phyloP scores from a whole-genome alignment of 2,888 invertebrate species.

The Cerastis rubricosa region DNA sequence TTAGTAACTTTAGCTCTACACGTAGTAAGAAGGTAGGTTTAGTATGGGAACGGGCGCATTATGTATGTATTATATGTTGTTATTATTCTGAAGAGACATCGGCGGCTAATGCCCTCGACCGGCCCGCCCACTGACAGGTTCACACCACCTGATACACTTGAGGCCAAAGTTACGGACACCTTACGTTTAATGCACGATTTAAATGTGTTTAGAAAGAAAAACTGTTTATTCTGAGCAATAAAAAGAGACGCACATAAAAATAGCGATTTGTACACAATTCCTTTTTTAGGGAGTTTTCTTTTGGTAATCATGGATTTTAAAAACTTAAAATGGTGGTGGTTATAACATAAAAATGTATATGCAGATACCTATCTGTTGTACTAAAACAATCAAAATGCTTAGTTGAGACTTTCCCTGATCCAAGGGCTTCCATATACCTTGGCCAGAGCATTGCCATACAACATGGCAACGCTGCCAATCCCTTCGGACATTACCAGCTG shows the following conservation, averaged over 20 bases:
- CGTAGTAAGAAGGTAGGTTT: constrained; percentile 7
- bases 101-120: constrained; percentile 74
- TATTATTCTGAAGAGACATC: constrained; percentile 62
- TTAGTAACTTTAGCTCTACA: constrained; percentile 19
- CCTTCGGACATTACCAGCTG: too few relatives aligned
- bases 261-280: background rate
- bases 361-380: too few relatives aligned
- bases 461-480: too few relatives aligned
- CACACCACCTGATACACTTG: constrained; percentile 66
- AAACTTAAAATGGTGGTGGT: background rate
- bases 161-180: constrained; percentile 41
- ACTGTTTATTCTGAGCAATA: too few relatives aligned
- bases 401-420: too few relatives aligned
- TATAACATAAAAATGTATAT: too few relatives aligned
- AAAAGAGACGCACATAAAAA: background rate
- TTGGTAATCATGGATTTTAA: background rate
- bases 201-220: too few relatives aligned
- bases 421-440: too few relatives aligned
- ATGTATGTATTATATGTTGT: constrained; percentile 60
- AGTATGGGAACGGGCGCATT: constrained; percentile 39
- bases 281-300: background rate
- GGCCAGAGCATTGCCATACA: too few relatives aligned
- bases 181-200: background rate
- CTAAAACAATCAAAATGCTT: too few relatives aligned
- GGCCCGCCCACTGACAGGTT: constrained; percentile 68